Evolutionary conservation across 2,888 invertebrate genomes (phyloP).

Genomic region (Drosophila ustulata): DNA sequence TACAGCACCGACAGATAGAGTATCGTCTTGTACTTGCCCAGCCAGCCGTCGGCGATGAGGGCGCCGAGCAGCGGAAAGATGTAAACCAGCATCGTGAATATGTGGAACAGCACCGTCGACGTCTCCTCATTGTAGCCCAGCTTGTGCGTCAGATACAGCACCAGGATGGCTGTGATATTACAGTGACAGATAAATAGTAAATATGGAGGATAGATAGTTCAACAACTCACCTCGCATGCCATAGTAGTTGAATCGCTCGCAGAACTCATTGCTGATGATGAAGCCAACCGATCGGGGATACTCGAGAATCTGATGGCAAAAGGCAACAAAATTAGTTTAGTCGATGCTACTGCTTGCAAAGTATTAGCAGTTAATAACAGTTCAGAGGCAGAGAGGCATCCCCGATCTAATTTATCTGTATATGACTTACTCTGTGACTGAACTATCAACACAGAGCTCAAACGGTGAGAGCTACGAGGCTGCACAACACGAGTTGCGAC

Average conservation of each 20-base stretch:
- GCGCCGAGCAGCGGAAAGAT: conserved; percentile 90
- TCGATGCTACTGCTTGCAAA: too few relatives aligned
- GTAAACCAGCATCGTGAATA: conserved; percentile 94
- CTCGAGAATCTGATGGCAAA: conserved; percentile 3
- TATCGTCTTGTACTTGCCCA: conserved; percentile 94
- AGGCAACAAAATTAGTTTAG: too few relatives aligned
- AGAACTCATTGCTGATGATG: conserved; percentile 98
- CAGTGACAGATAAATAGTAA: neutral
- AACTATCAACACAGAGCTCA: too few relatives aligned
- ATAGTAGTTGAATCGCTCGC: conserved; percentile 98
- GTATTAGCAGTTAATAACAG: too few relatives aligned
- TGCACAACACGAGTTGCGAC: too few relatives aligned
- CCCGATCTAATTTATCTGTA: too few relatives aligned
- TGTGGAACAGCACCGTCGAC: conserved; percentile 95
- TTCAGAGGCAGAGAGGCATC: too few relatives aligned
- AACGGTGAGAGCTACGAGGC: too few relatives aligned
- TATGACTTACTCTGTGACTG: too few relatives aligned
- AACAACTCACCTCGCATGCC: conserved; percentile 95
- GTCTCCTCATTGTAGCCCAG: conserved; percentile 90
- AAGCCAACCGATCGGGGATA: conserved; percentile 96
- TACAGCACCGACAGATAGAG: conserved; percentile 95
- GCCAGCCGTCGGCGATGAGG: conserved; percentile 95
- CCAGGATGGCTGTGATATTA: conserved; percentile 93
- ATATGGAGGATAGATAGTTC: neutral
- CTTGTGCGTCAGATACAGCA: conserved; percentile 93